Evolutionary conservation across 2,797 vertebrate genomes (phyloP), one percentile per base, ranked within the genome.

Genomic region (Orientallactaga sibirica): DNA sequence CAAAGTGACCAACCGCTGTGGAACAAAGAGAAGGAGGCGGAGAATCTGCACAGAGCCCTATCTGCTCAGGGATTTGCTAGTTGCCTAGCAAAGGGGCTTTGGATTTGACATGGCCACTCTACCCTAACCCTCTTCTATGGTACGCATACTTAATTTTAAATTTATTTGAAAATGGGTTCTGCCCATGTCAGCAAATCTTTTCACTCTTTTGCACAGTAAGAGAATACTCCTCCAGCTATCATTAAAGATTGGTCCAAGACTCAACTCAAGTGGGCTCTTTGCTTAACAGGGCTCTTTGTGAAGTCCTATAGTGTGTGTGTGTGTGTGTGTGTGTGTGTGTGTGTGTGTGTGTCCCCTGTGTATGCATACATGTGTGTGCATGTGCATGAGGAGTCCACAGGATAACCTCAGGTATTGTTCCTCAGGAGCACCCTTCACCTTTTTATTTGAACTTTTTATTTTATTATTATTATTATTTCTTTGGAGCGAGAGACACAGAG

Each of bases 61-160:
- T 19, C 33, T 52, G 11, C 58, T 22, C 25, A 19, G 27, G 8
- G 8, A 41, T 74, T 79, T 75, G 12, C 43, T 25, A 19, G 43
- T 41, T 82, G 19, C 52, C 68, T 78, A 25, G 55, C 29, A 24
- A 79, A 92, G 67, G 76, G 7, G 41, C 5, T n/a, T 2, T 81
- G 24, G 43, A 52, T 37, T 18, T 62, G 43, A 88, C 16, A 29
- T 1, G 52, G 58, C 12, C 55, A 83, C 41, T 91, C 61, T 18
- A 64, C 33, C 24, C 3, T 66, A 43, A 71, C 15, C 67, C 33
- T 64, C 82, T 74, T 77, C 66, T 91, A 18, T 70, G 27, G 18
- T 55, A 67, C 37, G 73, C 3, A 29, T 20, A 41, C 48, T 95
- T 94, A 88, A 93, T 80, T 93, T 67, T 76, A 86, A 88, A 81